Base-by-base conservation (phyloP, 2,113 vertebrate genomes). In the Emydura subglobosa region DNA sequence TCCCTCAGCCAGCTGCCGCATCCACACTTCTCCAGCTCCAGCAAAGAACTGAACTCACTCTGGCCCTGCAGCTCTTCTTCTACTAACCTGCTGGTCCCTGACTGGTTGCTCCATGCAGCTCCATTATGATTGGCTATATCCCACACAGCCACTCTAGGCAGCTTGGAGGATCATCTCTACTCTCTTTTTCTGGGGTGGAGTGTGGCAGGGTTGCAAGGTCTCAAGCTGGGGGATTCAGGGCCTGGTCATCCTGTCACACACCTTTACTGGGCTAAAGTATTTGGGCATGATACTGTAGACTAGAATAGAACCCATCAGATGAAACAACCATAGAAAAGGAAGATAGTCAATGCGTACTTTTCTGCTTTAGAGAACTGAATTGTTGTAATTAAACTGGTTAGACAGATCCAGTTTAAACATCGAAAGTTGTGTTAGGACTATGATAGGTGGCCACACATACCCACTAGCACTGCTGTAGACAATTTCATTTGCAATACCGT, bases 401-500 rank as follows among this genome's bases (percentile, higher is more conserved):
- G 61, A 65, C 34, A 65, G 61, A 34, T 34, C 31, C 59, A 61
- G 13, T 61, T 61, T 31, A 31, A 61, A 61, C 29, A 61, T 34
- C 29, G 5, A 61, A 61, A 12, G 29, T 61, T 34, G 61, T n/a
- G 31, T 34, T 31, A 65, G 14, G 61, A n/a, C 61, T 65, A 65
- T 19, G 31, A 16, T 65, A 65, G 31, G 61, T 65, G 61, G 31
- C 7, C 61, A n/a, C 29, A n/a, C 7, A 16, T 88, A 79, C 1
- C 0, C 53, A 16, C 7, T 31, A 86, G 17, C 39, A 50, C 9
- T 78, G 10, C 50, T 13, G 7, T 72, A 54, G 31, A 13, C 39
- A 72, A 1, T 10, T 22, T 65, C 14, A 3, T 2, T 49, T 21
- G 9, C 19, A 16, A 22, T 0, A 2, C 13, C 16, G 34, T 79